phyloP scores from a whole-genome alignment of 2,888 invertebrate genomes.

The Cacoxenus indagator region DNA sequence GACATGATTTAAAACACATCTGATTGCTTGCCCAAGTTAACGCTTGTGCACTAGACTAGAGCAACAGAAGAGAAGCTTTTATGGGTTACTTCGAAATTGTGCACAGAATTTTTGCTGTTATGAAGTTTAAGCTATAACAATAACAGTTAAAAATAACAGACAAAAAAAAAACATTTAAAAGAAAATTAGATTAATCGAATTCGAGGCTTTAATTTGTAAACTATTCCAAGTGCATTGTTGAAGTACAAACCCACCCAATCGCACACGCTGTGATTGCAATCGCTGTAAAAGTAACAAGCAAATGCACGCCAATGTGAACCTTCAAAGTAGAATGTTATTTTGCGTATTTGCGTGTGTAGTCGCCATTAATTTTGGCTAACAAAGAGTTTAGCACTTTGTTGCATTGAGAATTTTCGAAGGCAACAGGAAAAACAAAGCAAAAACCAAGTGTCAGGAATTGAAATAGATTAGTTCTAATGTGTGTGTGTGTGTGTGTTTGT shows the following conservation, averaged over 20 bases:
- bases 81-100: too few relatives aligned
- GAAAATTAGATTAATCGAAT: too few relatives aligned
- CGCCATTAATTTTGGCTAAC: not conserved
- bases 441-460: not conserved
- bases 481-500: conserved; percentile 1
- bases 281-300: not conserved
- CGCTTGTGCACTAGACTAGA: not conserved
- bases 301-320: not conserved
- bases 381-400: conserved; percentile 11
- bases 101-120: too few relatives aligned
- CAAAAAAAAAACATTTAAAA: not conserved
- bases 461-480: not conserved
- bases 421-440: not conserved
- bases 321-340: not conserved
- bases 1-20: not conserved
- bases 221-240: not conserved
- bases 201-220: too few relatives aligned
- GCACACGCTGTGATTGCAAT: too few relatives aligned
- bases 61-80: not conserved
- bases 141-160: not conserved
- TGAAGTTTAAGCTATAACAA: too few relatives aligned
- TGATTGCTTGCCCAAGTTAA: not conserved
- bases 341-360: conserved; percentile 1
- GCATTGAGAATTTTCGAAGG: too few relatives aligned
- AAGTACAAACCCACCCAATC: not conserved